Evolutionary conservation across 2,888 invertebrate species (phyloP).

Genomic region (Apodemia zela): DNA sequence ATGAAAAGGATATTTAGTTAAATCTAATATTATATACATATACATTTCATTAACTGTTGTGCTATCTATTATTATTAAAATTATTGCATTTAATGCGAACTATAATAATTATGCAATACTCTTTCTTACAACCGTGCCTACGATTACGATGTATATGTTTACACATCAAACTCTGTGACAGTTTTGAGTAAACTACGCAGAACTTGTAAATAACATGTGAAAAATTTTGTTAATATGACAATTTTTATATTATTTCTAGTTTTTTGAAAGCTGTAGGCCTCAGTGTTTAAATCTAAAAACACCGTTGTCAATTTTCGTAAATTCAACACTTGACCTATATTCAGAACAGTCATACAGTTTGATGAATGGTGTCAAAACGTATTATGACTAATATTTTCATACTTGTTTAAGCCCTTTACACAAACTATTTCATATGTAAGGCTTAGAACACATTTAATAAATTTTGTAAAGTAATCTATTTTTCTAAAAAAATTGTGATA

Average conservation of each 20-base stretch:
- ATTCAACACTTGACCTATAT: background rate
- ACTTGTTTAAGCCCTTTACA: background rate
- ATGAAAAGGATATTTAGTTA: constrained; percentile 30
- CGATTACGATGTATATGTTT: background rate
- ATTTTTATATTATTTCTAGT: too few species aligned
- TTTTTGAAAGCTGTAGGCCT: too few species aligned
- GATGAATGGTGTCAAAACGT: background rate
- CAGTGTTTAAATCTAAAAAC: too few species aligned
- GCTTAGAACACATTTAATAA: background rate
- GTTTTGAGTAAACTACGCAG: background rate
- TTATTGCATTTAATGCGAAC: constrained; percentile 60
- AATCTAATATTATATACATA: constrained; percentile 48
- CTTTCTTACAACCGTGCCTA: background rate
- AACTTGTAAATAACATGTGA: too few species aligned
- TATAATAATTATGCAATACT: constrained; percentile 1
- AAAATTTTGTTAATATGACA: too few species aligned
- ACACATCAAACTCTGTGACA: background rate
- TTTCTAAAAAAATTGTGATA: too few species aligned
- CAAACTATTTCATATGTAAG: background rate
- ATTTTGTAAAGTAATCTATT: too few species aligned
- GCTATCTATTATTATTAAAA: constrained; percentile 51
- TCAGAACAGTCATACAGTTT: background rate
- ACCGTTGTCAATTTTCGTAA: background rate
- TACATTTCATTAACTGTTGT: constrained; percentile 46
- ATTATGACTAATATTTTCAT: background rate